Conservation (phyloP, 2,888 invertebrate species). For the Anarsia innoxiella region DNA sequence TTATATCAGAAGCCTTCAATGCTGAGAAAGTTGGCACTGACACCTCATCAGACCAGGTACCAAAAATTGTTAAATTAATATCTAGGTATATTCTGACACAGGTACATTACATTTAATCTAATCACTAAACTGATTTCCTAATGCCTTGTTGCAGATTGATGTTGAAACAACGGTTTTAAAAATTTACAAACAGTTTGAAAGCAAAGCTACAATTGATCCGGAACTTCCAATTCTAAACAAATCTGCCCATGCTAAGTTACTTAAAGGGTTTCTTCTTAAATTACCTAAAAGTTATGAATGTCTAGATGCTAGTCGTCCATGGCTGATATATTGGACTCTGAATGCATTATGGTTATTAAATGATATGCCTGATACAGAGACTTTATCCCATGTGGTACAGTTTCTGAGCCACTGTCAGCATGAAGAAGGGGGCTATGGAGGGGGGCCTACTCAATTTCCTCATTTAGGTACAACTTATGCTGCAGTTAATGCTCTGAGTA, state of each 20-base stretch:
- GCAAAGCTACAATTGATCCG: constrained; percentile 56
- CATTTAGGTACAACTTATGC: constrained; percentile 99
- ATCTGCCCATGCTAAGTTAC: constrained; percentile 77
- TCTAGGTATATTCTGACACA: too few species aligned
- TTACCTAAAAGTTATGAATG: constrained; percentile 84
- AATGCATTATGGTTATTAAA: constrained; percentile 86
- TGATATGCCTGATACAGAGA: constrained; percentile 62
- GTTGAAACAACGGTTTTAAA: constrained; percentile 53
- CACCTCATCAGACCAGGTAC: constrained; percentile 60
- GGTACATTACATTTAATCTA: not conserved
- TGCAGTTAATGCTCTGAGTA: constrained; percentile 93
- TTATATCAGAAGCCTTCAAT: constrained; percentile 64
- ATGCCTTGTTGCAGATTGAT: constrained; percentile 37
- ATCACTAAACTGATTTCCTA: not conserved
- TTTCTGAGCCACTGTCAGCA: constrained; percentile 80
- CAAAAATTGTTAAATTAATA: not conserved
- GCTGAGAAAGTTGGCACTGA: constrained; percentile 72
- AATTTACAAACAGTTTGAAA: constrained; percentile 57
- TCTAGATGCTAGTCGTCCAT: constrained; percentile 95
- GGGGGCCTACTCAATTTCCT: constrained; percentile 93
- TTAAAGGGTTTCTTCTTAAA: constrained; percentile 79
- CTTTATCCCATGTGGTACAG: constrained; percentile 48
- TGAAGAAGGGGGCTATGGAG: constrained; percentile 91
- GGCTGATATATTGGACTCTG: constrained; percentile 98
- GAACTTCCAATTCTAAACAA: constrained; percentile 78